Percentiles rank a stretch among this genome's conserved stretches.
Evolutionary conservation across 1,140 invertebrate genomes (phyloP).

Genomic region (Atta texana): DNA sequence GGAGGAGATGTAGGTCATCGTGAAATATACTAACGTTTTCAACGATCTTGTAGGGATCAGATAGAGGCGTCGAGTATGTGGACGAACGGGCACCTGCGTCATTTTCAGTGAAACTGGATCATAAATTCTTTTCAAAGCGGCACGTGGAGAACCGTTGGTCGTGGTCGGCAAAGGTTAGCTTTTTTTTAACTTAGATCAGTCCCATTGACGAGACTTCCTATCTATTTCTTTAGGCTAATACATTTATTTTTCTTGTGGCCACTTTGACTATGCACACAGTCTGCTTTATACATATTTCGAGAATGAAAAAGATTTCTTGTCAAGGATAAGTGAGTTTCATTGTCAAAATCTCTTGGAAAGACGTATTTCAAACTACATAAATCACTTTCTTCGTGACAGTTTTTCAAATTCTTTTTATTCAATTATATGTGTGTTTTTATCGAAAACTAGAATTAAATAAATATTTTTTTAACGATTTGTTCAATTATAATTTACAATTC

Average conservation of each 20-base stretch:
- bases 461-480: not conserved
- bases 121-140: slow-evolving; percentile 39
- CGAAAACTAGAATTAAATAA: not conserved
- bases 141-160: slow-evolving; percentile 56
- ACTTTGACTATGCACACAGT: not conserved
- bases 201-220: not conserved
- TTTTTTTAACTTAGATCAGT: slow-evolving; percentile 19
- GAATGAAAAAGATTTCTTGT: not conserved
- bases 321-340: not conserved
- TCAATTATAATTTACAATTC: not conserved
- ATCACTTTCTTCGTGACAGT: not conserved
- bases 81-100: slow-evolving; percentile 74
- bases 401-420: slow-evolving; percentile 9
- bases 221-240: slow-evolving; percentile 15
- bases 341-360: not conserved
- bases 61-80: slow-evolving; percentile 63
- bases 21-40: slow-evolving; percentile 72
- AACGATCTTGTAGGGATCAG: slow-evolving; percentile 76
- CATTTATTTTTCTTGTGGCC: not conserved
- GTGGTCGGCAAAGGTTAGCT: slow-evolving; percentile 36
- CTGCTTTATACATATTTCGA: not conserved
- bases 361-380: not conserved
- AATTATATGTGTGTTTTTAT: not conserved
- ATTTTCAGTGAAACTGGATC: slow-evolving; percentile 68
- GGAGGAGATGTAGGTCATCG: slow-evolving; percentile 61